These are phyloP conservation scores for Gopherus evgoodei DNA, from an alignment of 2,113 vertebrate genomes.

Conservation along the genomic window DNA sequence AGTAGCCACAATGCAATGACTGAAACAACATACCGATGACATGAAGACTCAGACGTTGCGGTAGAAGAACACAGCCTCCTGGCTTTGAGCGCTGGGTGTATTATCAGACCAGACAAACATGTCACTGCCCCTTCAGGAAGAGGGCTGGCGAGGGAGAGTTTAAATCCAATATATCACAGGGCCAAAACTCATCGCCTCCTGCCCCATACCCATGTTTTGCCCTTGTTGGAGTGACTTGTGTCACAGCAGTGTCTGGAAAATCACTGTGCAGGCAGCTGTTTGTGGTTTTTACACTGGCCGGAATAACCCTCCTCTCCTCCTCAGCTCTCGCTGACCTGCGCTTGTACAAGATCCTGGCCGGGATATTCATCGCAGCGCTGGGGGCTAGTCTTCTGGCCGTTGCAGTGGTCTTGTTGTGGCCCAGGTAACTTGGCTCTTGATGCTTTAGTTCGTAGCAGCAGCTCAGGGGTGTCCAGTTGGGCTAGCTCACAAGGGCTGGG, in stretches of 20 bases:
- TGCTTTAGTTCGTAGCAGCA: background rate
- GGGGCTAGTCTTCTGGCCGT: background rate
- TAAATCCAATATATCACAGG: background rate
- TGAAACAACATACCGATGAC: background rate
- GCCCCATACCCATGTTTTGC: background rate
- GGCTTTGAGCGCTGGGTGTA: background rate
- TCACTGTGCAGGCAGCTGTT: background rate
- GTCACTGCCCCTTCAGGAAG: background rate
- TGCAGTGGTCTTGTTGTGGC: background rate
- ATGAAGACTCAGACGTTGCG: background rate
- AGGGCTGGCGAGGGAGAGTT: background rate
- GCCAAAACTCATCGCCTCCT: background rate
- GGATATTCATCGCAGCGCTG: background rate
- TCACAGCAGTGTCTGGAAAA: background rate
- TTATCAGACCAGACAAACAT: background rate
- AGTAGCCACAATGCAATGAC: background rate
- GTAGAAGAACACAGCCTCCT: background rate
- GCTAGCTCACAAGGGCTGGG: background rate
- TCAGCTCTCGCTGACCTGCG: constrained; percentile 15
- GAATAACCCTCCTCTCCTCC: background rate
- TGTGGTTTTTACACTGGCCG: background rate
- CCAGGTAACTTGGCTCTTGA: constrained; percentile 10
- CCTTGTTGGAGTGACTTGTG: background rate
- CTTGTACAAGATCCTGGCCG: background rate
- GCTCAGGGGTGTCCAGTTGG: background rate